Evolutionary conservation across 2,888 invertebrate species (phyloP).

Genomic region (Polyommatus icarus): DNA sequence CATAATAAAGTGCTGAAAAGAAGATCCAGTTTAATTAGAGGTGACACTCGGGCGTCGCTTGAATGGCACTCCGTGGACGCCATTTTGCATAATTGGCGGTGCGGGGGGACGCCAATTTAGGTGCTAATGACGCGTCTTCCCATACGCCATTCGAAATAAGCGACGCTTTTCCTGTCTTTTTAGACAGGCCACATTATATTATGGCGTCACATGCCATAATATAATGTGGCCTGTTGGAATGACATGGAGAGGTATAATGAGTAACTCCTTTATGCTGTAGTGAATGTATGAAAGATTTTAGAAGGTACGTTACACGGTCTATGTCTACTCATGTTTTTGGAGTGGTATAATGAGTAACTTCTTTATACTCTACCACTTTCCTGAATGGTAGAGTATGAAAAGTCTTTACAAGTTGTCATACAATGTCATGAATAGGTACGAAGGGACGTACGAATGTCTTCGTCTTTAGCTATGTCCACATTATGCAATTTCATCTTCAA

Average conservation of each 20-base stretch:
- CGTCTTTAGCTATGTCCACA: too few species aligned
- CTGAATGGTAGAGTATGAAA: neutral
- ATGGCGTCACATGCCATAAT: neutral
- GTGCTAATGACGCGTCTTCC: slow-evolving; percentile 77
- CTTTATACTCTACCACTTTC: neutral
- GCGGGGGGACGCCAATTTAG: slow-evolving; percentile 77
- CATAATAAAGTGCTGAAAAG: slow-evolving; percentile 78
- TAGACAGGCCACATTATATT: slow-evolving; percentile 24
- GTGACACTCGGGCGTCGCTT: slow-evolving; percentile 73
- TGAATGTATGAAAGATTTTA: neutral
- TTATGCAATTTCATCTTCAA: too few species aligned
- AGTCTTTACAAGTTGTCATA: neutral
- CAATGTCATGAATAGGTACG: neutral
- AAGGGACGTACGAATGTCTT: neutral
- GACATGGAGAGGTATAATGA: slow-evolving; percentile 8
- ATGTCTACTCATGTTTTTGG: neutral
- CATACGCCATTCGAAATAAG: slow-evolving; percentile 41
- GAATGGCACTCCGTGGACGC: slow-evolving; percentile 76
- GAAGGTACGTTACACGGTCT: neutral
- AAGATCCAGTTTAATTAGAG: slow-evolving; percentile 78
- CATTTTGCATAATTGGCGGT: slow-evolving; percentile 79
- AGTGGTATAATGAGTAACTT: slow-evolving; percentile 3
- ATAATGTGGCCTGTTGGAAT: neutral
- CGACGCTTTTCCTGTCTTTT: slow-evolving; percentile 27
- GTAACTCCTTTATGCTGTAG: neutral